Conservation (phyloP, 1,140 invertebrate genomes). For the Penaeus chinensis region DNA sequence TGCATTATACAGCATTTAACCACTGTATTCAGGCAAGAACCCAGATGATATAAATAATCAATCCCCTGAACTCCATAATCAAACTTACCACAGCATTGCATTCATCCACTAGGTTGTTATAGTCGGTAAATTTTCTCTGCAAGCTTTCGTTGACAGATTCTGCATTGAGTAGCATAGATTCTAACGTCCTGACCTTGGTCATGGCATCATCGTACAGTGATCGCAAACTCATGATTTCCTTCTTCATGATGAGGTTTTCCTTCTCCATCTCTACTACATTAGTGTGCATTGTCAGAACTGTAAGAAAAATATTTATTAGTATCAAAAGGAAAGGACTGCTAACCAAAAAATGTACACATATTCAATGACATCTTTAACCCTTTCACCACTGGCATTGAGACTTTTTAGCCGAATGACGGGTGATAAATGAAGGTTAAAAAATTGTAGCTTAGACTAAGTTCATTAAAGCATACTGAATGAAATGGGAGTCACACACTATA, state of each 20-base stretch:
- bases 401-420: too few species aligned
- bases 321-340: slow-evolving; percentile 3
- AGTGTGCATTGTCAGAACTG: slow-evolving; percentile 23
- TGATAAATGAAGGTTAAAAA: too few species aligned
- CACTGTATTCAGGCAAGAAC: not conserved
- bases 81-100: slow-evolving; percentile 59
- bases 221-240: slow-evolving; percentile 75
- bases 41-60: not conserved
- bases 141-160: slow-evolving; percentile 65
- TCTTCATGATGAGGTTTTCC: slow-evolving; percentile 76
- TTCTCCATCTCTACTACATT: slow-evolving; percentile 65
- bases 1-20: not conserved
- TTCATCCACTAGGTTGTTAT: slow-evolving; percentile 54
- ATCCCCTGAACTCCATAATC: not conserved
- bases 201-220: slow-evolving; percentile 75
- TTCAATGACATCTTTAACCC: not conserved
- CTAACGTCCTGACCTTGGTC: slow-evolving; percentile 68
- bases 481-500: too few species aligned
- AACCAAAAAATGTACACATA: not conserved
- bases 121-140: slow-evolving; percentile 53
- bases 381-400: too few species aligned
- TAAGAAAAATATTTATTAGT: not conserved
- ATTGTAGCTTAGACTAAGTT: too few species aligned
- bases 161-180: slow-evolving; percentile 64
- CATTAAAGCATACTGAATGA: too few species aligned